These are phyloP conservation scores for Bombus confusus DNA, from an alignment of 1,140 invertebrate species.

Conservation along the genomic window DNA sequence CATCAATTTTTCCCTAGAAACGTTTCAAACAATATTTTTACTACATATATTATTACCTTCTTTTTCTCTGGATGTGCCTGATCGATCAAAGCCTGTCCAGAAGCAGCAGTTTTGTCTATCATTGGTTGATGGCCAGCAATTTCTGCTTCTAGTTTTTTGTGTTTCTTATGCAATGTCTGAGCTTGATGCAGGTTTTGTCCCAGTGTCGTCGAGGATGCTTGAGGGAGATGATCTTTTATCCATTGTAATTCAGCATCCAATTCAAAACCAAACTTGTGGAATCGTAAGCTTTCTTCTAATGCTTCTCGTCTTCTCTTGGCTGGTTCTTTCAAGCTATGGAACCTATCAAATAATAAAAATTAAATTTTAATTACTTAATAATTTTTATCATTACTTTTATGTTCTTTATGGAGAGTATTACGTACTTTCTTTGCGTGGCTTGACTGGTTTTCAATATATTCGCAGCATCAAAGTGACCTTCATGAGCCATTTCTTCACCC, in stretches of 20 bases:
- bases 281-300: constrained; percentile 93
- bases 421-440: constrained; percentile 87
- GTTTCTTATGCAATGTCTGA: constrained; percentile 95
- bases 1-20: neutral
- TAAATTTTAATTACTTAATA: neutral
- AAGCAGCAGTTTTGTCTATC: constrained; percentile 91
- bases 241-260: constrained; percentile 96
- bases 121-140: constrained; percentile 91
- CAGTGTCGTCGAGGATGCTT: constrained; percentile 89
- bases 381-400: neutral
- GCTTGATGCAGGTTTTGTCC: constrained; percentile 95
- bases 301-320: constrained; percentile 87
- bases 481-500: constrained; percentile 94
- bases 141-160: constrained; percentile 94
- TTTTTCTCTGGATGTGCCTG: constrained; percentile 89
- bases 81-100: constrained; percentile 87
- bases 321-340: constrained; percentile 86
- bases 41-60: constrained; percentile 83
- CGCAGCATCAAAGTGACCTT: constrained; percentile 96
- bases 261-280: constrained; percentile 97
- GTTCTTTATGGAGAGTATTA: neutral
- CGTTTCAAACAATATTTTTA: neutral
- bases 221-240: constrained; percentile 94
- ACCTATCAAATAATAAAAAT: constrained; percentile 70
- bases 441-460: constrained; percentile 92